Evolutionary conservation across 2,888 invertebrate species (phyloP), one percentile per base, ranked within the genome.

Genomic region (Andricus curvator): DNA sequence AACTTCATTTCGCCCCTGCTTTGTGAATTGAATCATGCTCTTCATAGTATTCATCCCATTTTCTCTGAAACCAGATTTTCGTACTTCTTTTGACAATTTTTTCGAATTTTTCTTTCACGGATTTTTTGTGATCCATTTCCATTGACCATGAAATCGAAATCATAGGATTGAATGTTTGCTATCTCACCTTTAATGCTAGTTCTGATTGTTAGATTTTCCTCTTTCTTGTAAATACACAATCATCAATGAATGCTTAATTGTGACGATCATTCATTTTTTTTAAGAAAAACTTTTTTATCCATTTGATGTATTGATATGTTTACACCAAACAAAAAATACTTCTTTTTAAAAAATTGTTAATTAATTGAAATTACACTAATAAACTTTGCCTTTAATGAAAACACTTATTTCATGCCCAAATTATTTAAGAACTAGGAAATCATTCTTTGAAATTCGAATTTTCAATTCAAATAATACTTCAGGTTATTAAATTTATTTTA

Each of bases 201-300:
- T 67, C n/a, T 67, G 8, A 67, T 67, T 22, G 22, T 41, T 67
- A 67, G 66, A 66, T 66, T 33, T 13, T 67, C 41, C 37, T 67
- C 13, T 67, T 44, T 67, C 67, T 22, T 67, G 67, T 67, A 67
- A 67, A 67, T 67, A 44, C 41, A 67, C 41, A 67, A 22, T 29
- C 29, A 29, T 29, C 15, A 64, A 64, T 29, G 64, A 64, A 64
- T 64, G 64, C 15, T 64, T 64, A 29, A 25, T 25, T 64, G 17
- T 15, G 64, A 29, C 29, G 6, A 64, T 29, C 29, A 13, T 29
- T 17, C 17, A 4, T 15, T 64, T 29, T 64, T 25, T 62, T 15
- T 4, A 9, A 11, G 6, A 11, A 22, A 56, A n/a, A 56, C 0
- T n/a, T 1, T 62, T 17, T 25, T 15, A 64, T 64, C 17, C 64